Evolutionary conservation across 2,113 vertebrate genomes (phyloP).

Genomic region (Sorex araneus): DNA sequence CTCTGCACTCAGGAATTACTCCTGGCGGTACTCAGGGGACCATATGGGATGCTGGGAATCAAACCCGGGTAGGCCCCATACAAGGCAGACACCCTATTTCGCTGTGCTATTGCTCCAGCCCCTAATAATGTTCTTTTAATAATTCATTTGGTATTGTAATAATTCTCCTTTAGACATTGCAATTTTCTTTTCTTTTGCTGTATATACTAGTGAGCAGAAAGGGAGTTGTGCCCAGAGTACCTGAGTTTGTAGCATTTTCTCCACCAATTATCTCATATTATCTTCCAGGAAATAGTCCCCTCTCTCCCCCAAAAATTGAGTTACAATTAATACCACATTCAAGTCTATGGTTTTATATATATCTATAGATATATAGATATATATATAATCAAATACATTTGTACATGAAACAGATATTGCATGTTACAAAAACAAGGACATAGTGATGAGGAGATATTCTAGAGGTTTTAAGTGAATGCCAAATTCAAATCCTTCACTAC

Average conservation of each 20-base stretch:
- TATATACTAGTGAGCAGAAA: neutral
- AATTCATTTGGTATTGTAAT: neutral
- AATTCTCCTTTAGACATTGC: conserved; percentile 34
- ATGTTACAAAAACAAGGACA: conserved; percentile 21
- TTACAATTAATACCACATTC: neutral
- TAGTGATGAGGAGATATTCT: neutral
- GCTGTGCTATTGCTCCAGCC: no score
- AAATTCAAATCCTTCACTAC: neutral
- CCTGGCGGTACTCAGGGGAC: no score
- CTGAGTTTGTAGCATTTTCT: neutral
- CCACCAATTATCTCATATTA: neutral
- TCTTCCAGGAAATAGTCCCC: neutral
- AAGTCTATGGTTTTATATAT: neutral
- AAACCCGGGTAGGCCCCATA: no score
- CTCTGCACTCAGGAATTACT: no score
- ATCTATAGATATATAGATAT: no score
- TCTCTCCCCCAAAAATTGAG: neutral
- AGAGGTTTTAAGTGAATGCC: neutral
- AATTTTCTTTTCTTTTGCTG: conserved; percentile 23
- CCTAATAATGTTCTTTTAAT: conserved; percentile 41
- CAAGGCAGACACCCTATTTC: no score
- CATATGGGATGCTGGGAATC: no score
- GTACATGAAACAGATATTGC: neutral
- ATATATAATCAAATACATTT: neutral
- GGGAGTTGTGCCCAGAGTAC: fast-evolving